Percentiles rank a stretch among this genome's conserved stretches.
phyloP scores from a whole-genome alignment of 2,888 invertebrate genomes.

The Lumbricus terrestris region DNA sequence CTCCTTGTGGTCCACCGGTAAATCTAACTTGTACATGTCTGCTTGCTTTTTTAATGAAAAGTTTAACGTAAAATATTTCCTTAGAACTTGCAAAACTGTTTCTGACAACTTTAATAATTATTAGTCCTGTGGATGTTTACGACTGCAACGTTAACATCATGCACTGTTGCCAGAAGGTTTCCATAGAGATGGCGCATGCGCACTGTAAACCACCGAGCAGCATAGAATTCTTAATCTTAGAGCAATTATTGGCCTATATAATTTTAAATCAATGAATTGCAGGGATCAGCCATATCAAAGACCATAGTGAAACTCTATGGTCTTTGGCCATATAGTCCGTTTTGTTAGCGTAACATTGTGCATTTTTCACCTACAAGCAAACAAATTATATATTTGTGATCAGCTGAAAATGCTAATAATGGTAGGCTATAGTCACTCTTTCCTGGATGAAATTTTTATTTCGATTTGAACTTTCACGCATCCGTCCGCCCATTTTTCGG shows the following conservation, averaged over 20 bases:
- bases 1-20: slow-evolving; percentile 75
- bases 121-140: not conserved
- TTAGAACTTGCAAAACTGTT: not conserved
- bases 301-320: too few relatives aligned
- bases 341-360: too few relatives aligned
- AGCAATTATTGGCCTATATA: too few relatives aligned
- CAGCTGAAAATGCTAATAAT: too few relatives aligned
- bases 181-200: not conserved
- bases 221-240: not conserved
- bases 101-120: not conserved
- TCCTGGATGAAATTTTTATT: too few relatives aligned
- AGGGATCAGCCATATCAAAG: not conserved
- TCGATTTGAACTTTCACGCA: too few relatives aligned
- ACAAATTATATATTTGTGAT: too few relatives aligned
- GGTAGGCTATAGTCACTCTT: too few relatives aligned
- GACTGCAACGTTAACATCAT: not conserved
- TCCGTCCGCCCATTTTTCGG: too few relatives aligned
- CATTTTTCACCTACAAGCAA: too few relatives aligned
- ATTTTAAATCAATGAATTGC: not conserved
- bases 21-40: slow-evolving; percentile 62
- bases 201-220: not conserved
- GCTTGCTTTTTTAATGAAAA: not conserved
- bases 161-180: not conserved
- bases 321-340: too few relatives aligned
- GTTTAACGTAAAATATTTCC: not conserved